These are phyloP conservation scores for Drosophila neutralis DNA, from an alignment of 2,888 invertebrate species.

Conservation along the genomic window DNA sequence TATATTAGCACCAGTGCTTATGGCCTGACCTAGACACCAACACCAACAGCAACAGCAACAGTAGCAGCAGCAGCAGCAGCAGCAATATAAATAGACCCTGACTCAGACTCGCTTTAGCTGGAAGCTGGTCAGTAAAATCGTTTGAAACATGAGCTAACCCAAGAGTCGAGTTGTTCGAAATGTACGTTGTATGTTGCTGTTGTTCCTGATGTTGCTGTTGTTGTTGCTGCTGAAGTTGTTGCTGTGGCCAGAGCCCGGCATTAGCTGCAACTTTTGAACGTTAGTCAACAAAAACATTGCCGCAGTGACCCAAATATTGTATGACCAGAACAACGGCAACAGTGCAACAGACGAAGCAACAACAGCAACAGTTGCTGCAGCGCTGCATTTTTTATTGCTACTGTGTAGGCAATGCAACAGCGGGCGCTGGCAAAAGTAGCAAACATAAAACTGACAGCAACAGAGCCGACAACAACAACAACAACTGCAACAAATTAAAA, in stretches of 20 bases:
- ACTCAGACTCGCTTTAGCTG: neutral
- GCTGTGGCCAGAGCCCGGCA: constrained; percentile 17
- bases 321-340: constrained; percentile 58
- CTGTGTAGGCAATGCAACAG: constrained; percentile 46
- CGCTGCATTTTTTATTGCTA: constrained; percentile 64
- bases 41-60: neutral
- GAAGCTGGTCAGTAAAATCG: constrained; percentile 40
- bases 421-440: constrained; percentile 47
- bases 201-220: neutral
- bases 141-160: constrained; percentile 25
- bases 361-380: constrained; percentile 43
- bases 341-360: constrained; percentile 30
- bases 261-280: constrained; percentile 53
- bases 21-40: constrained; percentile 9
- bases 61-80: neutral
- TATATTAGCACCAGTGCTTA: constrained; percentile 4
- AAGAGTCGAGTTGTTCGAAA: constrained; percentile 12
- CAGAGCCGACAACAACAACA: constrained; percentile 38
- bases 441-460: constrained; percentile 61
- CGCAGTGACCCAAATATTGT: constrained; percentile 76
- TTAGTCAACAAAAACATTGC: constrained; percentile 74
- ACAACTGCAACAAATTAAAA: constrained; percentile 52
- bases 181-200: constrained; percentile 1
- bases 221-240: constrained; percentile 5
- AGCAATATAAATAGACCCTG: constrained; percentile 1